Evolutionary conservation across 2,888 invertebrate genomes (phyloP).

Genomic region (Oscheius onirici): DNA sequence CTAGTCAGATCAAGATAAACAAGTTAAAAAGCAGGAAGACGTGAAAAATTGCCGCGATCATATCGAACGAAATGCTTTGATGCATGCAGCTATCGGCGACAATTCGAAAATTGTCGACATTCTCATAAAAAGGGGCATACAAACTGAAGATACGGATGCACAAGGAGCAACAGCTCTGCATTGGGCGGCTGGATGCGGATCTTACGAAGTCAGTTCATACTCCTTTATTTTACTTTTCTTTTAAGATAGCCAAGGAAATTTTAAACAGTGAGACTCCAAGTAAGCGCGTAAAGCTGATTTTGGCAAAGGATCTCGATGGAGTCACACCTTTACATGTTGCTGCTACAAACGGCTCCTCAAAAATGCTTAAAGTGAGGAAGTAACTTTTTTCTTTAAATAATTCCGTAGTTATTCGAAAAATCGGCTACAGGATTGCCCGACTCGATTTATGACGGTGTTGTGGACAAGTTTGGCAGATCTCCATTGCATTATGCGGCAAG

Average conservation of each 20-base stretch:
- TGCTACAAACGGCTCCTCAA: slow-evolving; percentile 51
- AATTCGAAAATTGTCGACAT: slow-evolving; percentile 46
- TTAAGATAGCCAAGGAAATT: slow-evolving; percentile 8
- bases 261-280: background rate
- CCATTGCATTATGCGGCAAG: slow-evolving; percentile 67
- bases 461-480: slow-evolving; percentile 54
- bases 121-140: slow-evolving; percentile 38
- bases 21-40: slow-evolving; percentile 28
- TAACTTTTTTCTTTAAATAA: background rate
- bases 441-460: slow-evolving; percentile 34
- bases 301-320: slow-evolving; percentile 52
- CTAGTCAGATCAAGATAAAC: slow-evolving; percentile 28
- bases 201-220: slow-evolving; percentile 29
- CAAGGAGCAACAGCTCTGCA: slow-evolving; percentile 58
- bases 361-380: slow-evolving; percentile 56
- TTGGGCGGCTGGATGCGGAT: slow-evolving; percentile 57
- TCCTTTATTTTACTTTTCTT: background rate
- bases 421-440: slow-evolving; percentile 41
- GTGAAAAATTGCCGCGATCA: slow-evolving; percentile 36
- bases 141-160: slow-evolving; percentile 30
- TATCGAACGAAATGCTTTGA: slow-evolving; percentile 44
- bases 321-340: slow-evolving; percentile 68
- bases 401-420: slow-evolving; percentile 11
- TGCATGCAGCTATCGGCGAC: slow-evolving; percentile 53
- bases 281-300: slow-evolving; percentile 23